Evolutionary conservation across 2,888 invertebrate species (phyloP), one percentile per base, ranked within the genome.

Genomic region (Sphinx pinastri): DNA sequence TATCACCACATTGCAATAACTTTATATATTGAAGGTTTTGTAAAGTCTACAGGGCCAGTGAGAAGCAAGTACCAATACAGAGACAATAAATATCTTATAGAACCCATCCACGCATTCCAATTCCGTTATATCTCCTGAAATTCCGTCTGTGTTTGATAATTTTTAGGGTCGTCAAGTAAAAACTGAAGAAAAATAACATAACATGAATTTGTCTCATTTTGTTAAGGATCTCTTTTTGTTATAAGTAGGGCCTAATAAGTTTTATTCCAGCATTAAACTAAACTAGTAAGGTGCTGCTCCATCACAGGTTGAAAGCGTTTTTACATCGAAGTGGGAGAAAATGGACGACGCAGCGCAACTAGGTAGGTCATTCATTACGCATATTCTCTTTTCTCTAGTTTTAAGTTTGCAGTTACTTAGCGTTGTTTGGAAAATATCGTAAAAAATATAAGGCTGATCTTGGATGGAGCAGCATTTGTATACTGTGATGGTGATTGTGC

Each of bases 291-390:
- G 81, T 88, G 88, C 87, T 88, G 87, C 87, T 83, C 85, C 83
- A 81, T 81, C 85, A 87, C 94, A 94, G 94, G 94, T 94, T 83
- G 90, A 93, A 88, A 91, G 81, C 88, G 85, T 87, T 85, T 94
- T 94, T 91, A 88, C 94, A 67, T 94, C 94, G 84, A 97, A 97
- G 94, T 98, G 98, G 98, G 98, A 98, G 95, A 95, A 94, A 92
- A 95, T 97, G 94, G 98, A 98, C 94, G 96, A 96, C 90, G 96
- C 96, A 74, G 96, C 96, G 81, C 97, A 96, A 95, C 94, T 98
- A 91, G 98, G 98, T 98, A 95, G 96, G 97, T 96, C 92, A 78
- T 82, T 76, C 75, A 78, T 71, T 13, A 55, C 31, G 51, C 58
- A n/a, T 54, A 63, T 69, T 60, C 11, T 72, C 71, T 71, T 58